Evolutionary conservation across 2,113 vertebrate genomes (phyloP), one percentile per base, ranked within the genome.

Genomic region (Mustela lutreola): DNA sequence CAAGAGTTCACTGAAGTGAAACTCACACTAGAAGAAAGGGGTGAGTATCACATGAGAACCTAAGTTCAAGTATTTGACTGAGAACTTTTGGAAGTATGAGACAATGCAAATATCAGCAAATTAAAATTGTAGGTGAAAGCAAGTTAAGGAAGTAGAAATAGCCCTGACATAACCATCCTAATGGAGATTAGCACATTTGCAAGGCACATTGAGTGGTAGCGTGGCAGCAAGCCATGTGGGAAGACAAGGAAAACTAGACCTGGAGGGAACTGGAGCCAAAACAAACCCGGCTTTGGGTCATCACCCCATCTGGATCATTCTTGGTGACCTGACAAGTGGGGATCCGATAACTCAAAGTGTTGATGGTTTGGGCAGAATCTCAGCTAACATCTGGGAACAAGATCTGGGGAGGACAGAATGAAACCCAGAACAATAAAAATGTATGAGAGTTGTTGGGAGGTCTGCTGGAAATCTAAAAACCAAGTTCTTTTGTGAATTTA

Each of bases 401-500:
- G 22, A 63, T 56, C 71, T 91, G 60, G 26, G 60, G 80, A 88
- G 73, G 19, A 31, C 21, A 58, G 14, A 36, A 14, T 67, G 15
- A 70, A 71, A 19, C 84, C 82, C 82, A 76, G 50, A 70, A 42
- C 31, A 84, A 93, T 56, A 26, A 62, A 80, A 96, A 33, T 24
- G 26, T 42, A 42, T 58, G 45, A 94, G 87, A n/a, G 7, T 9
- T 82, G 50, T 50, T 14, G 45, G 16, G 19, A 84, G 24, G 60
- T 70, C 71, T 62, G 28, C 91, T 48, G 21, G 62, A 80, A 88
- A 94, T 83, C 70, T 33, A 31, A 75, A 87, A 92, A 39, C 22
- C 28, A 67, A 91, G 81, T 16, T 80, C 8, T 91, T 89, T n/a
- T 85, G 24, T 80, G 85, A 76, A 48, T 42, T 88, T 93, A 60